phyloP scores from a whole-genome alignment of 2,113 vertebrate genomes.

The Pluvianellus socialis region DNA sequence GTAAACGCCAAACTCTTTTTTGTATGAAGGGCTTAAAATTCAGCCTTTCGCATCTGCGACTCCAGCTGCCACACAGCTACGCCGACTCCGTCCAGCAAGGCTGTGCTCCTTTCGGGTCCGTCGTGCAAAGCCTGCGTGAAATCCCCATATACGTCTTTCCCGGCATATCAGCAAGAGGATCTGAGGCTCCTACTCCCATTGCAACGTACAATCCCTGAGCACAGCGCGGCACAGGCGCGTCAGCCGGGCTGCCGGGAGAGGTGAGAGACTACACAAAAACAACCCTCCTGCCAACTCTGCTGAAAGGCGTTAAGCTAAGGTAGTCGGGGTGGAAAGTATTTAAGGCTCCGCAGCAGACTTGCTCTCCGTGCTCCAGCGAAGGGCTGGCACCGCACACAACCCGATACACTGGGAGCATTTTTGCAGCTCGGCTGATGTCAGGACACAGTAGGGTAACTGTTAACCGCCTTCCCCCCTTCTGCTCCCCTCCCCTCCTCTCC shows the following conservation, averaged over 20 bases:
- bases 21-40: background rate
- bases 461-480: background rate
- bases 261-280: slow-evolving; percentile 65
- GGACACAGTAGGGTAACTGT: slow-evolving; percentile 60
- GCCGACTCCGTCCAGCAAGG: background rate
- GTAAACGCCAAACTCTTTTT: background rate
- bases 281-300: slow-evolving; percentile 59
- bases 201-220: background rate
- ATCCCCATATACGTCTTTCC: background rate
- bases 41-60: background rate
- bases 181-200: slow-evolving; percentile 53
- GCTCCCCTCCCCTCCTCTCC: background rate
- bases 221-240: background rate
- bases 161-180: slow-evolving; percentile 36
- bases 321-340: slow-evolving; percentile 59
- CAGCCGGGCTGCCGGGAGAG: slow-evolving; percentile 44
- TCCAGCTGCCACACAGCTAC: background rate
- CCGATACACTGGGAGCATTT: slow-evolving; percentile 63
- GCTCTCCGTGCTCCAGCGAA: slow-evolving; percentile 26
- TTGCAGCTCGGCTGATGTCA: slow-evolving; percentile 34
- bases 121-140: background rate
- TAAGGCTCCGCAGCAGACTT: slow-evolving; percentile 52
- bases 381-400: slow-evolving; percentile 42
- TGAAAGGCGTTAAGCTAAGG: slow-evolving; percentile 57
- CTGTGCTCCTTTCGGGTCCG: background rate